These are phyloP conservation scores for Lumbricus terrestris DNA, from an alignment of 2,888 invertebrate species.

Conservation along the genomic window DNA sequence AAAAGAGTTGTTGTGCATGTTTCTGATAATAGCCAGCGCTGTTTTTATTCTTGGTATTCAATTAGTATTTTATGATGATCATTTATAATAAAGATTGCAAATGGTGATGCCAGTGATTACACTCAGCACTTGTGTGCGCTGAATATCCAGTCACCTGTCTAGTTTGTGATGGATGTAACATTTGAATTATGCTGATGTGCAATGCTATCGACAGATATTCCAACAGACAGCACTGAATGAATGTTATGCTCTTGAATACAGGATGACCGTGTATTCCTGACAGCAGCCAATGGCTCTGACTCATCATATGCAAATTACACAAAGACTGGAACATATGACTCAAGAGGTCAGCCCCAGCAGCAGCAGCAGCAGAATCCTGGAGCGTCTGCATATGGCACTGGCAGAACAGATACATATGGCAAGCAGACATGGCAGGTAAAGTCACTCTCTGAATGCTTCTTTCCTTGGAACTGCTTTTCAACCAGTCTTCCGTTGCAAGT, in stretches of 20 bases:
- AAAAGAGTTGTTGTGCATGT: too few species aligned
- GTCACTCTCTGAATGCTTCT: background rate
- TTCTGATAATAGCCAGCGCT: too few species aligned
- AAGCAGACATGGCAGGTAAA: constrained; percentile 7
- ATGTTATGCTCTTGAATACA: background rate
- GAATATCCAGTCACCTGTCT: background rate
- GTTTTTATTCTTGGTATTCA: background rate
- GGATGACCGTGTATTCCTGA: constrained; percentile 13
- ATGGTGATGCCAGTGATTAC: background rate
- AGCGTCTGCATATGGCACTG: background rate
- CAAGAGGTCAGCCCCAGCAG: background rate
- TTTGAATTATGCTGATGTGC: too few species aligned
- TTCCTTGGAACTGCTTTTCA: background rate
- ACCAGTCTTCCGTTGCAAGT: background rate
- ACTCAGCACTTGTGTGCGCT: background rate
- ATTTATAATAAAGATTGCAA: background rate
- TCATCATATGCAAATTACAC: background rate
- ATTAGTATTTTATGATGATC: background rate
- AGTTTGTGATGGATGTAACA: background rate
- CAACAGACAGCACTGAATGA: background rate
- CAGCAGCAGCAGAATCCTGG: background rate
- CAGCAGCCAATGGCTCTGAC: constrained; percentile 7
- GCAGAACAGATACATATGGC: background rate
- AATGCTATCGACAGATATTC: background rate
- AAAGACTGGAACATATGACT: background rate